phyloP scores from a whole-genome alignment of 2,888 invertebrate genomes.

The Euplagia quadripunctaria region DNA sequence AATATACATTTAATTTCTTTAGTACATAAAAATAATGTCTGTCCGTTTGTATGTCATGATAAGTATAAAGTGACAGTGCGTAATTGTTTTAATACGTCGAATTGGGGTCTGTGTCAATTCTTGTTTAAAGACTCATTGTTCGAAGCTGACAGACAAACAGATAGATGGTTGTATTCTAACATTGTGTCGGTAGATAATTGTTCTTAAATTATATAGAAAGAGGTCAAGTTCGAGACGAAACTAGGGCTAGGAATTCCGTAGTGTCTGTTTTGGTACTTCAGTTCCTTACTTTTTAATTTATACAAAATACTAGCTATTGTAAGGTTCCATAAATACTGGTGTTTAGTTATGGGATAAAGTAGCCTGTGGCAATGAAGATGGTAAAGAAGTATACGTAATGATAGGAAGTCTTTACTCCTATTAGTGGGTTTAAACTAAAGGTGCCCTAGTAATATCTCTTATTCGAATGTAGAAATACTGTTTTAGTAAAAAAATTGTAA shows the following conservation, averaged over 20 bases:
- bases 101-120: conserved; percentile 13
- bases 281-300: neutral
- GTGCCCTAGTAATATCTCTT: no score
- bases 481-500: no score
- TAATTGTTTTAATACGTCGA: conserved; percentile 42
- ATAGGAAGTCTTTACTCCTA: no score
- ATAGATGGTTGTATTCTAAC: neutral
- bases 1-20: neutral
- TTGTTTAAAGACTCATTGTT: conserved; percentile 18
- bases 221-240: neutral
- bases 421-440: no score
- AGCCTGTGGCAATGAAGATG: no score
- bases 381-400: no score
- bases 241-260: neutral
- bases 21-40: neutral
- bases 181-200: conserved; percentile 12
- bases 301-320: no score
- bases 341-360: no score
- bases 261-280: neutral
- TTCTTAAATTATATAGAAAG: neutral
- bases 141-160: conserved; percentile 1
- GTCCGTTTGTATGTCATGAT: conserved; percentile 14
- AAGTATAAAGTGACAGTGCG: conserved; percentile 30
- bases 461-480: no score
- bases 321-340: no score